A percentile compares a stretch with the other conserved stretches of the same genome.
Evolutionary conservation across 2,888 invertebrate species (phyloP).

Genomic region (Petrolisthes manimaculis): DNA sequence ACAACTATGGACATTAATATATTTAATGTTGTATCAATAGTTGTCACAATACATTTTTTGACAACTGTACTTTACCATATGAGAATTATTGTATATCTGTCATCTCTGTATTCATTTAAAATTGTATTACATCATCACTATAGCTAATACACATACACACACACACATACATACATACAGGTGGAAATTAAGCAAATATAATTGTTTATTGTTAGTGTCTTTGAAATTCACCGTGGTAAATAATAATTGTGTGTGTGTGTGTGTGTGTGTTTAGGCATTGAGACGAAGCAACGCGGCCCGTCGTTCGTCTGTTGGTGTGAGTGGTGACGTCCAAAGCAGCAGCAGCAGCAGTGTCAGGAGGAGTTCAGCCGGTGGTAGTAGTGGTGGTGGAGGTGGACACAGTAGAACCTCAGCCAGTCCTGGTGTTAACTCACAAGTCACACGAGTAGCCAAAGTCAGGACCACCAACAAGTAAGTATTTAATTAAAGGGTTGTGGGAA

Average conservation of each 20-base stretch:
- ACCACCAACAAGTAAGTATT: neutral
- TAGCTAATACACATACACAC: too few relatives aligned
- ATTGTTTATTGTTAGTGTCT: too few relatives aligned
- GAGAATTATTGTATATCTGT: too few relatives aligned
- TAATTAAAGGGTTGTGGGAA: neutral
- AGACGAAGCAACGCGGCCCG: slow-evolving; percentile 6
- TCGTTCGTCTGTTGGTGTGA: neutral
- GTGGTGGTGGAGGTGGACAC: neutral
- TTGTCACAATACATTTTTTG: too few relatives aligned
- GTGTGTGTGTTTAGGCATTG: slow-evolving; percentile 1
- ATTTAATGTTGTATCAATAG: too few relatives aligned
- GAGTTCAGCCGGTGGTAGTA: neutral
- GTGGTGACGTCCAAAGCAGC: neutral
- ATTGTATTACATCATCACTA: too few relatives aligned
- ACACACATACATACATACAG: too few relatives aligned
- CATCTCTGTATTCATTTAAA: too few relatives aligned
- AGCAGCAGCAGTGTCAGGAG: neutral
- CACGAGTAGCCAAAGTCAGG: neutral
- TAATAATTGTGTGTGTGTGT: neutral
- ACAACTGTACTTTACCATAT: too few relatives aligned
- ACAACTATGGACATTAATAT: too few relatives aligned
- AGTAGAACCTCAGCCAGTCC: neutral
- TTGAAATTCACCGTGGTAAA: too few relatives aligned
- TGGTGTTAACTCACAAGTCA: neutral
- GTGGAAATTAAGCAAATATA: too few relatives aligned